Conservation (phyloP, 2,113 vertebrate genomes). For the Tachysurus fulvidraco region DNA sequence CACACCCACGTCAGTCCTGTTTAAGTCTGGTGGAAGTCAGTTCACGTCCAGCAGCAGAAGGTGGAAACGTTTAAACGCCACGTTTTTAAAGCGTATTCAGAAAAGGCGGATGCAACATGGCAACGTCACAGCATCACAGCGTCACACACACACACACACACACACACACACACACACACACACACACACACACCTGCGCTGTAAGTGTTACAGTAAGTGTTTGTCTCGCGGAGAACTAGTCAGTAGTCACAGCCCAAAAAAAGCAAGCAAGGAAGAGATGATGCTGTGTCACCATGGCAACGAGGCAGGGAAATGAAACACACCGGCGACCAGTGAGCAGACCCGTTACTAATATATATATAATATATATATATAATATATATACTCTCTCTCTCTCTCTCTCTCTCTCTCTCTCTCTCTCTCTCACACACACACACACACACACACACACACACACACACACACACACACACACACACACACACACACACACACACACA, state of each 20-base stretch:
- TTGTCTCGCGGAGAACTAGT: neutral
- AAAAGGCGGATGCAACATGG: neutral
- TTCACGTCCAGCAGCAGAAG: neutral
- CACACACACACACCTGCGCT: neutral
- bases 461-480: neutral
- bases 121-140: neutral
- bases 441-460: neutral
- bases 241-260: neutral
- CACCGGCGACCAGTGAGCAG: conserved; percentile 7
- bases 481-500: neutral
- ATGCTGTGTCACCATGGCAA: conserved; percentile 78
- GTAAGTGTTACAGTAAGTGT: conserved; percentile 8
- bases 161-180: neutral
- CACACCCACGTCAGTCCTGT: conserved; percentile 8
- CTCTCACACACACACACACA: too few species aligned
- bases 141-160: neutral
- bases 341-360: neutral
- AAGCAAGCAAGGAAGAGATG: conserved; percentile 38
- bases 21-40: neutral
- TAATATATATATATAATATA: too few species aligned
- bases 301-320: conserved; percentile 62
- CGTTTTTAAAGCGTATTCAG: neutral
- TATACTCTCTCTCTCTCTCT: too few species aligned
- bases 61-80: neutral
- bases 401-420: too few species aligned